Percentiles rank a stretch among this genome's conserved stretches.
These are phyloP conservation scores for Neogobius melanostomus DNA, from an alignment of 2,113 vertebrate species.

Conservation along the genomic window DNA sequence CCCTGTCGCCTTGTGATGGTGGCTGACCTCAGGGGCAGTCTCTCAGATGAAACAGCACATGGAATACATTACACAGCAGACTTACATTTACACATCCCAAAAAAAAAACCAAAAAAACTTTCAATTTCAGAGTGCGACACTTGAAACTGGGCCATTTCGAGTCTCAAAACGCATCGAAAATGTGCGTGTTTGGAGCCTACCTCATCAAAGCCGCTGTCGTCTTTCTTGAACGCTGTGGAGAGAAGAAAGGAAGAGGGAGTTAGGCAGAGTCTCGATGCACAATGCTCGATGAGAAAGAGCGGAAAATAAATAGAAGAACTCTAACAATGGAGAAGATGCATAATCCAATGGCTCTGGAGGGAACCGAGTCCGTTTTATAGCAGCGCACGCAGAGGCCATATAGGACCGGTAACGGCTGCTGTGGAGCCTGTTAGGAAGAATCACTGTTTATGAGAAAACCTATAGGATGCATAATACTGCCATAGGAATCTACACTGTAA, in stretches of 20 bases:
- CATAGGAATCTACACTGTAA: not conserved
- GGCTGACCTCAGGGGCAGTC: slow-evolving; percentile 36
- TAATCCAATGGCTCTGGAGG: not conserved
- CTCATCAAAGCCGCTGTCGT: slow-evolving; percentile 93
- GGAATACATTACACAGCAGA: slow-evolving; percentile 55
- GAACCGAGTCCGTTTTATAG: slow-evolving; percentile 1
- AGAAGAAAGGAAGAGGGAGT: slow-evolving; percentile 65
- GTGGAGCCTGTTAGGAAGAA: not conserved
- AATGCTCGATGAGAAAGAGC: slow-evolving; percentile 43
- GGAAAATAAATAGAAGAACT: slow-evolving; percentile 6
- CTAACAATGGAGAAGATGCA: slow-evolving; percentile 1
- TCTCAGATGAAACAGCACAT: slow-evolving; percentile 40
- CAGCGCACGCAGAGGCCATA: not conserved
- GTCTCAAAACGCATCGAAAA: slow-evolving; percentile 13
- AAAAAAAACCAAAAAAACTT: slow-evolving; percentile 34
- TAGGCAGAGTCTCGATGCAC: slow-evolving; percentile 21
- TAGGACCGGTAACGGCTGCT: not conserved
- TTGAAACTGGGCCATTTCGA: slow-evolving; percentile 31
- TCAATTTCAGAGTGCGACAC: slow-evolving; percentile 15
- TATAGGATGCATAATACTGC: not conserved
- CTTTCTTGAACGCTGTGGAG: slow-evolving; percentile 95
- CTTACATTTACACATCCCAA: slow-evolving; percentile 18
- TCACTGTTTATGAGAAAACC: not conserved
- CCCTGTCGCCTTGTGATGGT: slow-evolving; percentile 12
- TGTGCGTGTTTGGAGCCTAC: slow-evolving; percentile 69